Percentiles rank a stretch among this genome's conserved stretches.
These are phyloP conservation scores for Actinostola sp. DNA, from an alignment of 92 coral and sea anemone genomes.

Conservation along the genomic window DNA sequence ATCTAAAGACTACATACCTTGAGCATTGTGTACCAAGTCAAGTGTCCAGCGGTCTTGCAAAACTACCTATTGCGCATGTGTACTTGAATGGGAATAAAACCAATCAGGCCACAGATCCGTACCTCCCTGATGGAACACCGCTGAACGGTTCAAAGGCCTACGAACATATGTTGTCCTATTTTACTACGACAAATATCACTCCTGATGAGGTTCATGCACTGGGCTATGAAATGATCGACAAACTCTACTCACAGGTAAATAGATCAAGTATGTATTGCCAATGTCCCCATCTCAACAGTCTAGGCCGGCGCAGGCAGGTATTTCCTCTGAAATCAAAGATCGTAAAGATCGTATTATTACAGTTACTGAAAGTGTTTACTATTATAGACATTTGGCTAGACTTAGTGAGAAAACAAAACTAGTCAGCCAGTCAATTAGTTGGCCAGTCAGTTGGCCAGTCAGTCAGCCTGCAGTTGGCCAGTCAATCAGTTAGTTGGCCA, in stretches of 20 bases:
- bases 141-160: conserved; percentile 81
- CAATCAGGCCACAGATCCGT: conserved; percentile 57
- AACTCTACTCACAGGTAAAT: conserved; percentile 75
- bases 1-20: conserved; percentile 64
- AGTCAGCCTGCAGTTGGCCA: too few relatives aligned
- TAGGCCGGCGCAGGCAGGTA: too few relatives aligned
- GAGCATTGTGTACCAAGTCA: conserved; percentile 83
- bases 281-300: too few relatives aligned
- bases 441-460: too few relatives aligned
- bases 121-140: conserved; percentile 68
- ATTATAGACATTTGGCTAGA: too few relatives aligned
- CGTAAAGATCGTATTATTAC: too few relatives aligned
- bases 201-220: conserved; percentile 73
- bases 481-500: too few relatives aligned
- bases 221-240: conserved; percentile 66
- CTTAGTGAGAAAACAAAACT: too few relatives aligned
- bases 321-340: too few relatives aligned
- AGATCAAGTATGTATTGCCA: too few relatives aligned
- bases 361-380: too few relatives aligned
- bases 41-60: conserved; percentile 87
- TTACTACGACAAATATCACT: conserved; percentile 78
- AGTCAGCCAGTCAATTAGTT: too few relatives aligned
- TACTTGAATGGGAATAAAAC: conserved; percentile 74
- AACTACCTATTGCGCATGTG: conserved; percentile 76
- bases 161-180: conserved; percentile 64